These are phyloP conservation scores for Aspidoscelis tigris DNA, from an alignment of 2,113 vertebrate species.

Conservation along the genomic window DNA sequence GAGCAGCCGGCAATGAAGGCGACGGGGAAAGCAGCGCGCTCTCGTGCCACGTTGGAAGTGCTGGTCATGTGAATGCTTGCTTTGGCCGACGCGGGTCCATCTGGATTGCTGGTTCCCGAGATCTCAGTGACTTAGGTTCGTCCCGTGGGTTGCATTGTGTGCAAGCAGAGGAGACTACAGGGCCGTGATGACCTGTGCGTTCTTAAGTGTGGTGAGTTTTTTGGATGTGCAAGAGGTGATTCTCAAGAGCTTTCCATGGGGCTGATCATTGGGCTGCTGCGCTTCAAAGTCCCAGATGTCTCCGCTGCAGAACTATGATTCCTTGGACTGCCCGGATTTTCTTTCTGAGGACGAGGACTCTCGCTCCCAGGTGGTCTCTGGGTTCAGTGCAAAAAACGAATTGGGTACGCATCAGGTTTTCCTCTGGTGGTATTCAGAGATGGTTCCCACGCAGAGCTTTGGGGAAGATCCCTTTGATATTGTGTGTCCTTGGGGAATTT, in stretches of 20 bases:
- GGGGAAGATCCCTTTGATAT: constrained; percentile 75
- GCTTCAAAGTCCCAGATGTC: not conserved
- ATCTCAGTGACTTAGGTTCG: not conserved
- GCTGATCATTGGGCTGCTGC: too few relatives aligned
- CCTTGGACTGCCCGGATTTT: constrained; percentile 33
- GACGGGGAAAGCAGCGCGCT: not conserved
- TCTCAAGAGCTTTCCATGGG: not conserved
- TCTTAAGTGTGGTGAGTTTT: too few relatives aligned
- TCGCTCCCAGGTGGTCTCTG: constrained; percentile 9
- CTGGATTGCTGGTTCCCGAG: not conserved
- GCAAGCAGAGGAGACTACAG: not conserved
- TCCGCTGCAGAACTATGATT: not conserved
- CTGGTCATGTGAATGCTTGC: too few relatives aligned
- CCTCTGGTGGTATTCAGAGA: constrained; percentile 22
- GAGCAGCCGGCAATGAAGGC: not conserved
- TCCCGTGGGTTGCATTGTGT: not conserved
- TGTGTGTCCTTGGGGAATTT: constrained; percentile 64
- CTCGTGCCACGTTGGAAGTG: not conserved
- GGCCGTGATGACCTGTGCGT: not conserved
- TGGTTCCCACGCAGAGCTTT: constrained; percentile 63
- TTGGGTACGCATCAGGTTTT: not conserved
- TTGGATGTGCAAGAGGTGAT: not conserved
- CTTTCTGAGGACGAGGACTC: constrained; percentile 11
- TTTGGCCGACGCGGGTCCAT: not conserved
- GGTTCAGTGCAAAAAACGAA: constrained; percentile 15